These are phyloP conservation scores for Troilus luridus DNA, from an alignment of 2,888 invertebrate genomes.

Conservation along the genomic window DNA sequence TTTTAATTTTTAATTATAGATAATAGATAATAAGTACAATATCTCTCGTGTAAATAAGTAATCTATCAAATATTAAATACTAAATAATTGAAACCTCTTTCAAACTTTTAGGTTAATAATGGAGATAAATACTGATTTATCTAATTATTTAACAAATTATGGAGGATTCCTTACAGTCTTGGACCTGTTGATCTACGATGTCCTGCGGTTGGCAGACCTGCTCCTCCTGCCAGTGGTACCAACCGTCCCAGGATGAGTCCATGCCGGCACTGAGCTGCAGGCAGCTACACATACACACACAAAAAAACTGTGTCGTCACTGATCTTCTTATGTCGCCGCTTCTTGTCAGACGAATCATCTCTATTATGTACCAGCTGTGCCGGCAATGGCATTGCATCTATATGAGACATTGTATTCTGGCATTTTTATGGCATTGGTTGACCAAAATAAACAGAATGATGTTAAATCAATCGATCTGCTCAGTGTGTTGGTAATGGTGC, in stretches of 20 bases:
- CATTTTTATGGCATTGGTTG: neutral
- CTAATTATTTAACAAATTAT: neutral
- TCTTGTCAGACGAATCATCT: constrained; percentile 5
- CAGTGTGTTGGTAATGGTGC: too few species aligned
- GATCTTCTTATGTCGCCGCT: constrained; percentile 18
- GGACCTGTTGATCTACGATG: neutral
- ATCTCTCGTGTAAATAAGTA: too few species aligned
- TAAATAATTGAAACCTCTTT: too few species aligned
- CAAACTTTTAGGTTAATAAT: too few species aligned
- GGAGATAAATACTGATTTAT: too few species aligned
- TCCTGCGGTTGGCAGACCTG: neutral
- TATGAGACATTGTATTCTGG: neutral
- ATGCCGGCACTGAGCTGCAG: constrained; percentile 4
- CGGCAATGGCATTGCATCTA: neutral
- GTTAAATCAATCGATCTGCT: neutral
- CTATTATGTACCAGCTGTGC: constrained; percentile 11
- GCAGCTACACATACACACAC: neutral
- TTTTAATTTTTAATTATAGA: too few species aligned
- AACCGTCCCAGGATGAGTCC: constrained; percentile 28
- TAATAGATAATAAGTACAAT: too few species aligned
- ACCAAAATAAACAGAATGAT: neutral
- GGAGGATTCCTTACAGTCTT: neutral
- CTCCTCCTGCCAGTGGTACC: constrained; percentile 20
- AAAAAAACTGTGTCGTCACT: constrained; percentile 30
- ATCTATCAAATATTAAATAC: too few species aligned